Conservation (phyloP, 2,888 invertebrate species). For the Barypeithes pellucidus region DNA sequence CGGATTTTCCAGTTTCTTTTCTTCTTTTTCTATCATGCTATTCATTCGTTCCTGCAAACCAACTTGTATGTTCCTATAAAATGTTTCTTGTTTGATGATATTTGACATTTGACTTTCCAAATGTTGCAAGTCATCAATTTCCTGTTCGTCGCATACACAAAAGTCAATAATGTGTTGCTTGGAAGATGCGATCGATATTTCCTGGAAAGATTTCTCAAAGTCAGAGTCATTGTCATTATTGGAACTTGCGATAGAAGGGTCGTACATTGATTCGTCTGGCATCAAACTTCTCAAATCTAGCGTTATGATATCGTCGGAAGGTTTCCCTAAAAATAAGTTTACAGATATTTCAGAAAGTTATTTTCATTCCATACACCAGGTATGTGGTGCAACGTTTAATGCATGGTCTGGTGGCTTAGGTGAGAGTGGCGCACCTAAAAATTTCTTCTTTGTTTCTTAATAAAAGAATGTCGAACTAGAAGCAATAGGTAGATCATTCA, state of each 20-base stretch:
- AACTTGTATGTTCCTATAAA: constrained; percentile 53
- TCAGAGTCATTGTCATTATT: neutral
- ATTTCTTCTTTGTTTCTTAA: no score
- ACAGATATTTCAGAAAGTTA: no score
- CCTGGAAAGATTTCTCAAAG: neutral
- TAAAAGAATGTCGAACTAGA: no score
- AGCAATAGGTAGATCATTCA: no score
- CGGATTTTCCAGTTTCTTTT: constrained; percentile 25
- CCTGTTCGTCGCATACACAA: constrained; percentile 55
- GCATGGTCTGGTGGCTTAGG: no score
- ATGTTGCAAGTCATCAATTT: constrained; percentile 46
- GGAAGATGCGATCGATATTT: neutral
- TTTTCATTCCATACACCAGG: no score
- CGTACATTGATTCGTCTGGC: neutral
- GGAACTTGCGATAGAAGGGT: neutral
- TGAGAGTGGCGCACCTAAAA: no score
- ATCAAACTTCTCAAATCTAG: neutral
- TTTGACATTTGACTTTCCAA: constrained; percentile 52
- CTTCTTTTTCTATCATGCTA: constrained; percentile 28
- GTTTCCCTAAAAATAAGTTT: neutral
- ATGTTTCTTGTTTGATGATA: constrained; percentile 52
- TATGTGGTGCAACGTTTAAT: no score
- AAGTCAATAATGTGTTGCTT: constrained; percentile 4
- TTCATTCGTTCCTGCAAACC: constrained; percentile 54
- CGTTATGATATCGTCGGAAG: neutral